Evolutionary conservation across 2,113 vertebrate species (phyloP).

Genomic region (Gracilinanus agilis): DNA sequence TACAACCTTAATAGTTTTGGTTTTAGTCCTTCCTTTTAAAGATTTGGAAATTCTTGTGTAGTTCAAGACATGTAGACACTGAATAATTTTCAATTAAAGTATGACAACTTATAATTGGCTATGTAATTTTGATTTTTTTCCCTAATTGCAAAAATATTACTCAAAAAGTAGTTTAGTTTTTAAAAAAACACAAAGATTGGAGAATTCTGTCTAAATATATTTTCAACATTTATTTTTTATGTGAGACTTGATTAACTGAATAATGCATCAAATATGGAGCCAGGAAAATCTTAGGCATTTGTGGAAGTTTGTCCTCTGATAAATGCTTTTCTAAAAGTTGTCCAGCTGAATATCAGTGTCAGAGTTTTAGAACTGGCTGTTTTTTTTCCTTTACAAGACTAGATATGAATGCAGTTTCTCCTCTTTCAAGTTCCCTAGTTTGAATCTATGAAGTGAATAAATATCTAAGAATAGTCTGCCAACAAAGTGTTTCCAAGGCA

Average conservation of each 20-base stretch:
- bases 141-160: slow-evolving; percentile 41
- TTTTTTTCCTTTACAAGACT: slow-evolving; percentile 42
- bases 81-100: slow-evolving; percentile 30
- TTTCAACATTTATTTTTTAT: slow-evolving; percentile 52
- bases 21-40: slow-evolving; percentile 33
- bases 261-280: slow-evolving; percentile 28
- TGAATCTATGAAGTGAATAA: slow-evolving; percentile 33
- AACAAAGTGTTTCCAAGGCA: slow-evolving; percentile 37
- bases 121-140: slow-evolving; percentile 36
- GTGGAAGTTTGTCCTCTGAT: slow-evolving; percentile 9
- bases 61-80: slow-evolving; percentile 18
- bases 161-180: slow-evolving; percentile 22
- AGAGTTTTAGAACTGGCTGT: slow-evolving; percentile 52
- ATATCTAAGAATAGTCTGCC: slow-evolving; percentile 4
- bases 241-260: slow-evolving; percentile 13
- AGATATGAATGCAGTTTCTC: slow-evolving; percentile 4
- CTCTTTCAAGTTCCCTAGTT: slow-evolving; percentile 35
- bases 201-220: slow-evolving; percentile 48
- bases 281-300: slow-evolving; percentile 25
- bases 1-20: slow-evolving; percentile 24
- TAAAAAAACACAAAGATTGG: slow-evolving; percentile 37
- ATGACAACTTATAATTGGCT: slow-evolving; percentile 48
- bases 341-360: slow-evolving; percentile 16
- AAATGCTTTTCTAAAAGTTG: slow-evolving; percentile 56
- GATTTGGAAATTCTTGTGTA: slow-evolving; percentile 20